A percentile compares a stretch with the other conserved stretches of the same genome.
Conservation (phyloP, 2,113 vertebrate species). For the Piliocolobus tephrosceles region DNA sequence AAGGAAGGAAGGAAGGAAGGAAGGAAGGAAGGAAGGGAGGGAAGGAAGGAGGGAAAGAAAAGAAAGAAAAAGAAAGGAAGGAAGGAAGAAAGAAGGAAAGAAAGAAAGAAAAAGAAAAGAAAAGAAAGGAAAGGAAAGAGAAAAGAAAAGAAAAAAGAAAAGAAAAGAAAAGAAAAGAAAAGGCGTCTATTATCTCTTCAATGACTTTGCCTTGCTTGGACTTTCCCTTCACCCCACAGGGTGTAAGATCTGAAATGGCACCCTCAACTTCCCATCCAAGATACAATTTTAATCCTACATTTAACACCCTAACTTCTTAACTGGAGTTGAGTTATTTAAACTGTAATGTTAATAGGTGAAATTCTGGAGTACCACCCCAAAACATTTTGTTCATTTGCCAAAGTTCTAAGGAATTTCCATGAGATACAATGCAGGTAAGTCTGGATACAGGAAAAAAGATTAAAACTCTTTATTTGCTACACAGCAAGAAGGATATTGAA, state of each 20-base stretch:
- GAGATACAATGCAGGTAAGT: not conserved
- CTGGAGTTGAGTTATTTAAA: not conserved
- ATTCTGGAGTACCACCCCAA: not conserved
- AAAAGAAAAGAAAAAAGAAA: rapidly evolving
- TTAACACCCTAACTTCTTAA: no score
- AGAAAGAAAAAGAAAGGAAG: no score
- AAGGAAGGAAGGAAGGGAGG: no score
- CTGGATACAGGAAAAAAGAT: not conserved
- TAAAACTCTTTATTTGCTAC: not conserved
- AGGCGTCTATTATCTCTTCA: not conserved
- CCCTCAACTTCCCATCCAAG: not conserved
- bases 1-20: no score
- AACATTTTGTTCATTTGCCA: not conserved
- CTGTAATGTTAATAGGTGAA: not conserved
- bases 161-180: no score
- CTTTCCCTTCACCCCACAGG: not conserved
- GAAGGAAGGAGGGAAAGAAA: rapidly evolving
- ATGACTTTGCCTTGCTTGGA: not conserved
- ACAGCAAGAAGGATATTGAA: not conserved
- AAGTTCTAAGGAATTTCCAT: not conserved
- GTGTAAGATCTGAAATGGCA: not conserved
- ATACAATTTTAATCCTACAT: not conserved
- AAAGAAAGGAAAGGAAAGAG: no score
- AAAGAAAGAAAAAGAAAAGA: no score
- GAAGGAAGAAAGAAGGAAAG: no score